Conservation (phyloP, 2,113 vertebrate genomes). For the Camelus bactrianus region DNA sequence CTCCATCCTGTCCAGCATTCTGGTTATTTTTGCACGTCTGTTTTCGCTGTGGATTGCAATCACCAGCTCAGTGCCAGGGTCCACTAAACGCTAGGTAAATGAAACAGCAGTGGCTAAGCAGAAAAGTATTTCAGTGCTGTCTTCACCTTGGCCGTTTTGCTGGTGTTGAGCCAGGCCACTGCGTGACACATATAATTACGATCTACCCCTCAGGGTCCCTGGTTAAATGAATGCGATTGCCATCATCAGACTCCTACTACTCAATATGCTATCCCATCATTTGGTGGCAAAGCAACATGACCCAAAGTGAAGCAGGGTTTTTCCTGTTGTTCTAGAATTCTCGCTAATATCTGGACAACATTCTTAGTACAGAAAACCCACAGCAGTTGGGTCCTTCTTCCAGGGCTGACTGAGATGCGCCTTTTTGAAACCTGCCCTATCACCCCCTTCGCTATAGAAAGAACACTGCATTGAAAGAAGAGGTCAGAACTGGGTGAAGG, state of each 20-base stretch:
- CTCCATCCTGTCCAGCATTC: no score
- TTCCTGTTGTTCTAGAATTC: not conserved
- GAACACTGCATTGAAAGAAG: not conserved
- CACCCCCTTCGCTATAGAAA: not conserved
- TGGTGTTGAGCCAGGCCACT: not conserved
- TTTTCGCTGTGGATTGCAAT: not conserved
- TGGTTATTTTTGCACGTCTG: not conserved
- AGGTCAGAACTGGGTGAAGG: not conserved
- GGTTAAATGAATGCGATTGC: not conserved
- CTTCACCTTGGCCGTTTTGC: not conserved
- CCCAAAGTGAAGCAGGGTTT: not conserved
- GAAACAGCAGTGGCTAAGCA: not conserved
- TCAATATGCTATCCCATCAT: not conserved
- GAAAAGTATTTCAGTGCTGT: not conserved
- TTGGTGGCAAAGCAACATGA: not conserved
- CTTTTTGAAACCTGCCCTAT: not conserved
- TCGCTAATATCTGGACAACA: not conserved
- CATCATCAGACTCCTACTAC: not conserved
- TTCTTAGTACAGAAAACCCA: not conserved
- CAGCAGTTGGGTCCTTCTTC: not conserved
- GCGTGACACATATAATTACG: not conserved
- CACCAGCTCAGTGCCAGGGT: not conserved
- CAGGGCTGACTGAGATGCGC: not conserved
- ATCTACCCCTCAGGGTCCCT: not conserved
- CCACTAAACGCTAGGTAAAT: not conserved